Percentiles rank a stretch among this genome's conserved stretches.
Conservation (phyloP, 1,140 invertebrate genomes). For the Pseudomyrmex gracilis region DNA sequence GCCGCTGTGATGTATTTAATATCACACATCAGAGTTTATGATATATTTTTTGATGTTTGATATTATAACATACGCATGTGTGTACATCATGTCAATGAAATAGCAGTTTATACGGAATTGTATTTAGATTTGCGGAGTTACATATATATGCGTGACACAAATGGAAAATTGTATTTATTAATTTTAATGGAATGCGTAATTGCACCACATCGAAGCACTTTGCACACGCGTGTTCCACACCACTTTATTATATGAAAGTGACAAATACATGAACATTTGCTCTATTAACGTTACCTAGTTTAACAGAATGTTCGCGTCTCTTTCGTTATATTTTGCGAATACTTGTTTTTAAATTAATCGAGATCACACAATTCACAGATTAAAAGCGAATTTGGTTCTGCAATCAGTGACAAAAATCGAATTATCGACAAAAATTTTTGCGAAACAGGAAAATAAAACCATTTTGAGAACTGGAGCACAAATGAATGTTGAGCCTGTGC, state of each 20-base stretch:
- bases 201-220: conserved; percentile 22
- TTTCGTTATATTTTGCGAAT: conserved; percentile 21
- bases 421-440: too few relatives aligned
- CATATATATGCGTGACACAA: conserved; percentile 13
- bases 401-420: too few relatives aligned
- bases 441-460: too few relatives aligned
- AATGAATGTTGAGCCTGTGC: too few relatives aligned
- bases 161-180: conserved; percentile 38
- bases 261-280: conserved; percentile 50
- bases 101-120: conserved; percentile 20
- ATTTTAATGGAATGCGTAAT: conserved; percentile 54
- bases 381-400: background rate
- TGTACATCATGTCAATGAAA: background rate
- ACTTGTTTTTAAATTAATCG: conserved; percentile 23
- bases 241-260: conserved; percentile 45
- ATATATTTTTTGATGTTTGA: background rate
- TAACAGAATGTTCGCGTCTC: background rate
- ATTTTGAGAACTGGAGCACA: too few relatives aligned
- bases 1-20: background rate
- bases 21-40: background rate
- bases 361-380: background rate
- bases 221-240: conserved; percentile 11
- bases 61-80: background rate
- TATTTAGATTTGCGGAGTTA: conserved; percentile 26
- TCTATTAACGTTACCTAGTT: conserved; percentile 36